Percentiles rank a stretch among this genome's conserved stretches.
These are phyloP conservation scores for Eristalinus aeneus DNA, from an alignment of 2,888 invertebrate genomes.

Conservation along the genomic window DNA sequence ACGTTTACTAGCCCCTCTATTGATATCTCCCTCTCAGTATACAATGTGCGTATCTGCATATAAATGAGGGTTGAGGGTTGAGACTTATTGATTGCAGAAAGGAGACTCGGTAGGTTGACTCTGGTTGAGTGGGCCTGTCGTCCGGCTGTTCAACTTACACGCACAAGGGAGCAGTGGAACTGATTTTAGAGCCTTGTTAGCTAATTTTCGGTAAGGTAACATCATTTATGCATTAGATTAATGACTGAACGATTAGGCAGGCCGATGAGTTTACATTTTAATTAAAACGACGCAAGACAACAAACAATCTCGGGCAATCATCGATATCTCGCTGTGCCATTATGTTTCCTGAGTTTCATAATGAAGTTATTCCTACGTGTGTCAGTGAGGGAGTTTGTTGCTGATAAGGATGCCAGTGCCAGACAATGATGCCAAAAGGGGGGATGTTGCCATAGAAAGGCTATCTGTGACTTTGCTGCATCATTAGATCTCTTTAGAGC, in stretches of 20 bases:
- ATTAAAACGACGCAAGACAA: conserved; percentile 29
- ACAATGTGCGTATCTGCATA: conserved; percentile 1
- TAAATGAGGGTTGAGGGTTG: conserved; percentile 34
- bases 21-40: background rate
- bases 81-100: conserved; percentile 64
- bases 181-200: conserved; percentile 5
- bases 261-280: conserved; percentile 68
- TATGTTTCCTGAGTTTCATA: conserved; percentile 21
- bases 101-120: conserved; percentile 40
- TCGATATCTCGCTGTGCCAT: conserved; percentile 44
- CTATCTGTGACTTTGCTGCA: too few species aligned
- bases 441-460: too few species aligned
- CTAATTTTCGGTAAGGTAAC: conserved; percentile 56
- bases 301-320: conserved; percentile 30
- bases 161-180: conserved; percentile 11
- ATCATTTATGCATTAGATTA: conserved; percentile 71
- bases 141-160: conserved; percentile 12
- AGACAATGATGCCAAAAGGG: too few species aligned
- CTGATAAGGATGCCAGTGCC: too few species aligned
- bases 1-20: conserved; percentile 6
- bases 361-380: conserved; percentile 15
- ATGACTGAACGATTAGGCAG: conserved; percentile 68
- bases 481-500: too few species aligned
- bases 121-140: conserved; percentile 12
- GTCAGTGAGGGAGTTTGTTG: too few species aligned